phyloP scores from a whole-genome alignment of 2,113 vertebrate species.

The Cercocebus atys region DNA sequence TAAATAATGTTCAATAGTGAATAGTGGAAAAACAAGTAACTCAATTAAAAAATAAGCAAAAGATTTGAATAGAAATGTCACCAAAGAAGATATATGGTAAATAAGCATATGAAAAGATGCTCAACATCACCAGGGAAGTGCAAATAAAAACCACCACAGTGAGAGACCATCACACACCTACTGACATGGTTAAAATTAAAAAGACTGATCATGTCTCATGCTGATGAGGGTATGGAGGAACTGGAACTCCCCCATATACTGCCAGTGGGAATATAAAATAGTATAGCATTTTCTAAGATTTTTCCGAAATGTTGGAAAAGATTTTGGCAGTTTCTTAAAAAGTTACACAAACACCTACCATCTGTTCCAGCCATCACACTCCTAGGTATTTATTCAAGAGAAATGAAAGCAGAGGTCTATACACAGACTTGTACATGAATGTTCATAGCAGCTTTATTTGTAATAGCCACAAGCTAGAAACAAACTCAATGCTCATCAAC shows the following conservation, averaged over 20 bases:
- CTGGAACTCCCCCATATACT: not conserved
- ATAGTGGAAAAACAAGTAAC: not conserved
- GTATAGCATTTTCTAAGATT: too few relatives aligned
- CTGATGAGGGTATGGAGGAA: accelerated
- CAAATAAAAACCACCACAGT: not conserved
- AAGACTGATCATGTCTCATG: too few relatives aligned
- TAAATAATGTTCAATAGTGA: not conserved
- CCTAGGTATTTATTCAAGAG: not conserved
- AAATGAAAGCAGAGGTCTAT: not conserved
- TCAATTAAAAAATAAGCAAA: not conserved
- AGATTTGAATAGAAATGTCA: not conserved
- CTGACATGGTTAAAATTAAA: not conserved
- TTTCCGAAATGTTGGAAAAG: not conserved
- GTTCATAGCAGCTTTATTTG: not conserved
- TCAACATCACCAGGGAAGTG: not conserved
- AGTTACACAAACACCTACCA: not conserved
- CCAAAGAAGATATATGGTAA: not conserved
- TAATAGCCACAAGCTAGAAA: not conserved
- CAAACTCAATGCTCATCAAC: accelerated
- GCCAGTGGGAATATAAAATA: not conserved
- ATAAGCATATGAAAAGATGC: not conserved
- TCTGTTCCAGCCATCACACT: not conserved
- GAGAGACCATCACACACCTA: not conserved
- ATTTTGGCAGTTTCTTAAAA: not conserved
- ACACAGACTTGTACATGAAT: accelerated